A percentile compares a stretch with the other conserved stretches of the same genome.
Evolutionary conservation across 2,113 vertebrate genomes (phyloP).

Genomic region (Mellivora capensis): DNA sequence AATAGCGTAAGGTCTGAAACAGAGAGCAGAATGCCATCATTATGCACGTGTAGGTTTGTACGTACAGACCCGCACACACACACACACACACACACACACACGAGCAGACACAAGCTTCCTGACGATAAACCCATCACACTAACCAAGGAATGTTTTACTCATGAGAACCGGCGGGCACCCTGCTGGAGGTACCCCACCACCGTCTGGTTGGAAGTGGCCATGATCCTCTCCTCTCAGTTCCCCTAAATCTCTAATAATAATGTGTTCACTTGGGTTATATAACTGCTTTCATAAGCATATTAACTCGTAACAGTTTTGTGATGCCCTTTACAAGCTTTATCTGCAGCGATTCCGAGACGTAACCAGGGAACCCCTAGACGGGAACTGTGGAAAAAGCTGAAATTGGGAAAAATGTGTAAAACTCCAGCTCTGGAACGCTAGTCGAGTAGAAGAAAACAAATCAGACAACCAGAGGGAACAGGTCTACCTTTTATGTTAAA

Average conservation of each 20-base stretch:
- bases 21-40: background rate
- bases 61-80: rapidly evolving
- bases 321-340: background rate
- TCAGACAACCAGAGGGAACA: background rate
- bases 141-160: slow-evolving; percentile 44
- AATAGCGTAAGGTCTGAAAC: background rate
- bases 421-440: background rate
- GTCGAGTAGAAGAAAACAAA: background rate
- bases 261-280: background rate
- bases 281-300: background rate
- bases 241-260: slow-evolving; percentile 58
- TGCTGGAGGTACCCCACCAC: slow-evolving; percentile 55
- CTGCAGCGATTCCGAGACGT: background rate
- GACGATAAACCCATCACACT: slow-evolving; percentile 47
- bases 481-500: background rate
- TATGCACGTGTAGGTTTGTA: rapidly evolving
- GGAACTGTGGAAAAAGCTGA: background rate
- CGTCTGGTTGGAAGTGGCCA: background rate
- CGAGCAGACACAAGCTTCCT: slow-evolving; percentile 62
- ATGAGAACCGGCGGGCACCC: slow-evolving; percentile 29
- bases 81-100: background rate
- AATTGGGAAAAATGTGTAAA: background rate
- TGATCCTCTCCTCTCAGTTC: background rate
- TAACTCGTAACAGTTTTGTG: background rate
- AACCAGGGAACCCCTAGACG: background rate